Evolutionary conservation across 2,113 vertebrate genomes (phyloP).

Genomic region (Ursus arctos): DNA sequence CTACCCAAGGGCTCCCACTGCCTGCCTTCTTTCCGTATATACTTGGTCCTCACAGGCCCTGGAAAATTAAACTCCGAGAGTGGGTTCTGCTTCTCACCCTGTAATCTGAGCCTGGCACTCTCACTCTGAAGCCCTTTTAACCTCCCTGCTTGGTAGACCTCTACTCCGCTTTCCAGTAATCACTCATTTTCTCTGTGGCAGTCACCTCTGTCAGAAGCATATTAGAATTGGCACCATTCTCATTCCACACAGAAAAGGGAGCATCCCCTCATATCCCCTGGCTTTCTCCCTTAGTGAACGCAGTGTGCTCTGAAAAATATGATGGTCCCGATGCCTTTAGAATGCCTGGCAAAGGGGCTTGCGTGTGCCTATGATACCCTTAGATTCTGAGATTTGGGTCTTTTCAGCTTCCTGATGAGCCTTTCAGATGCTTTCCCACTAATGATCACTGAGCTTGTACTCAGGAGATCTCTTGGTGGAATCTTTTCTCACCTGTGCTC

Average conservation of each 20-base stretch:
- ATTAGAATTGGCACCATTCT: slow-evolving; percentile 70
- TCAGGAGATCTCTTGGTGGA: background rate
- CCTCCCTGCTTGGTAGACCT: slow-evolving; percentile 72
- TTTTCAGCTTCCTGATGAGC: background rate
- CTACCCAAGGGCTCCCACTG: background rate
- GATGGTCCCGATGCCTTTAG: background rate
- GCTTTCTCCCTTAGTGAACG: slow-evolving; percentile 26
- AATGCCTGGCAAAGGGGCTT: background rate
- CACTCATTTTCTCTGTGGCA: slow-evolving; percentile 80
- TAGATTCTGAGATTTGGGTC: background rate
- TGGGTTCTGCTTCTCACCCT: slow-evolving; percentile 23
- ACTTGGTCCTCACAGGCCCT: slow-evolving; percentile 17
- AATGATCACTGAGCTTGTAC: background rate
- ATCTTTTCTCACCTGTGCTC: background rate
- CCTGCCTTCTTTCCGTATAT: background rate
- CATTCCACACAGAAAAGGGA: slow-evolving; percentile 62
- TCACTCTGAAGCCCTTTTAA: slow-evolving; percentile 67
- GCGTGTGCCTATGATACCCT: background rate
- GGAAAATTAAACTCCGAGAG: slow-evolving; percentile 65
- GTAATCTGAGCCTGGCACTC: slow-evolving; percentile 35
- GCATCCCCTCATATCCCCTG: slow-evolving; percentile 36
- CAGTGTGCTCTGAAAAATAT: slow-evolving; percentile 32
- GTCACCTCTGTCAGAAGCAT: slow-evolving; percentile 83
- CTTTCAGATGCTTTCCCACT: background rate
- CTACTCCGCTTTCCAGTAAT: slow-evolving; percentile 70